phyloP scores from a whole-genome alignment of 1,140 invertebrate genomes.

The Platorchestia sp. region DNA sequence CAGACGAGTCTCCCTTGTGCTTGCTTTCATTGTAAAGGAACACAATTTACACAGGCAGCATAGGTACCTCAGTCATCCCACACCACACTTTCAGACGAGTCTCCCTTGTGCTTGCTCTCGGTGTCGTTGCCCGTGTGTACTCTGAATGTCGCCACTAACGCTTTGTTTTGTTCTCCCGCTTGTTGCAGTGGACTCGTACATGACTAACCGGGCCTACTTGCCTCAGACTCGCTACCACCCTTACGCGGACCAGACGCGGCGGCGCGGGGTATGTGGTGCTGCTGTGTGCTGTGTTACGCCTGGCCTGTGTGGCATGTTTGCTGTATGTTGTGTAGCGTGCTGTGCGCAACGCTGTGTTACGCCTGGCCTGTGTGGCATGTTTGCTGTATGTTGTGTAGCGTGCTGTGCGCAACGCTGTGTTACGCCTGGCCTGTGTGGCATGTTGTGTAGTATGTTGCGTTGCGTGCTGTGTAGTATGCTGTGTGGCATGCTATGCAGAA shows the following conservation, averaged over 20 bases:
- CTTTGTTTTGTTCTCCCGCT: slow-evolving; percentile 18
- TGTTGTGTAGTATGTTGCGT: too few species aligned
- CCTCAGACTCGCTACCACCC: slow-evolving; percentile 2
- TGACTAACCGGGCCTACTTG: slow-evolving; percentile 28
- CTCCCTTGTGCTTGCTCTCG: not conserved
- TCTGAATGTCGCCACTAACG: not conserved
- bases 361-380: not conserved
- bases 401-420: not conserved
- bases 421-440: not conserved
- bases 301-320: not conserved
- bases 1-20: too few species aligned
- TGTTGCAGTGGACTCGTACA: slow-evolving; percentile 33
- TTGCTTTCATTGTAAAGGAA: too few species aligned
- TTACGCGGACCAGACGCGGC: not conserved
- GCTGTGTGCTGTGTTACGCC: not conserved
- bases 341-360: not conserved
- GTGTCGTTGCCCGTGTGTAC: not conserved
- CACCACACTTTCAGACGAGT: not conserved
- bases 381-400: not conserved
- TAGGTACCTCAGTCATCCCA: too few species aligned
- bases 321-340: not conserved
- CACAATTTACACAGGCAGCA: too few species aligned
- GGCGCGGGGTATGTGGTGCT: slow-evolving; percentile 1
- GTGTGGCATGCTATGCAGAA: too few species aligned
- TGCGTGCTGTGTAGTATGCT: too few species aligned